A percentile compares a stretch with the other conserved stretches of the same genome.
Conservation (phyloP, 2,797 vertebrate genomes). For the Pogoniulus pusillus region DNA sequence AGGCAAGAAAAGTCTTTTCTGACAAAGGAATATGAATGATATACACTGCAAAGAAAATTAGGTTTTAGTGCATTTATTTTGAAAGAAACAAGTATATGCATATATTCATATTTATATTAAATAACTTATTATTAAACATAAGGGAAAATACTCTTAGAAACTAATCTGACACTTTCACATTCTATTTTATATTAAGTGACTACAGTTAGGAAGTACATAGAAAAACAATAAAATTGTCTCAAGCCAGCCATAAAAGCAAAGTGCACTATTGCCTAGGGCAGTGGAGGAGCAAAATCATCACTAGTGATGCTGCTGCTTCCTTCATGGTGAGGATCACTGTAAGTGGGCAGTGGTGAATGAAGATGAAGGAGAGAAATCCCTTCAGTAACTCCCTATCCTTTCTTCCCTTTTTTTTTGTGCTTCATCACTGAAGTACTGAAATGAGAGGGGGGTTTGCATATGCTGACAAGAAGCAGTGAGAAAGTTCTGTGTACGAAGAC, state of each 20-base stretch:
- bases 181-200: constrained; percentile 22
- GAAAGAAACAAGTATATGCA: constrained; percentile 30
- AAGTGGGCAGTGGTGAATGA: background rate
- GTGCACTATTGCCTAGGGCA: constrained; percentile 26
- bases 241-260: constrained; percentile 49
- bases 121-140: constrained; percentile 56
- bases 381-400: background rate
- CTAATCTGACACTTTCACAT: constrained; percentile 49
- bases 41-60: background rate
- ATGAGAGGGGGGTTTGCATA: background rate
- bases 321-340: background rate
- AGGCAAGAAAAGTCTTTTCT: background rate
- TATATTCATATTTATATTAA: constrained; percentile 45
- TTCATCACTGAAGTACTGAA: background rate
- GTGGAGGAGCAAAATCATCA: background rate
- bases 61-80: constrained; percentile 61
- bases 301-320: background rate
- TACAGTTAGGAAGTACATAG: constrained; percentile 13
- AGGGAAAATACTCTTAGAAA: constrained; percentile 46
- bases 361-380: background rate
- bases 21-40: background rate
- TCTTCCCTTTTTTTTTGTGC: background rate
- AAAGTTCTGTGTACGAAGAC: background rate
- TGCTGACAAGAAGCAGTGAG: constrained; percentile 23
- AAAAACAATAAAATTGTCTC: constrained; percentile 32